Evolutionary conservation across 1,140 invertebrate genomes (phyloP).

Genomic region (Brachionus calyciflorus): DNA sequence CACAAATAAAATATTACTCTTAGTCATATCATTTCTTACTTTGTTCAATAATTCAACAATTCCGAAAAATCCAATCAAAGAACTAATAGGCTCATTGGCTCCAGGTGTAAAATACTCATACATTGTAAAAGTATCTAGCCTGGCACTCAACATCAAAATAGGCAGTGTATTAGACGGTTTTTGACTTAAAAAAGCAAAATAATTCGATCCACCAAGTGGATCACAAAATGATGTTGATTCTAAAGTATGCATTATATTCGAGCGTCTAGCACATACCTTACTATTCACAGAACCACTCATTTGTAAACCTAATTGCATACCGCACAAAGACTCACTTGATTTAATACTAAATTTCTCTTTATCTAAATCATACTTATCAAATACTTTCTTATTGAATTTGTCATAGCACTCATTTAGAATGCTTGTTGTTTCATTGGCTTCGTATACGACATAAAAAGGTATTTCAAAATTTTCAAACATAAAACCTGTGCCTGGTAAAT

Average conservation of each 20-base stretch:
- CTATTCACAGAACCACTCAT: slow-evolving; percentile 26
- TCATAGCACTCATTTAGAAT: slow-evolving; percentile 24
- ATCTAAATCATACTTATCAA: not conserved
- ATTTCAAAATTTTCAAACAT: slow-evolving; percentile 43
- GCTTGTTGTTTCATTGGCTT: not conserved
- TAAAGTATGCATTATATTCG: slow-evolving; percentile 44
- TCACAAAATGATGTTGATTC: slow-evolving; percentile 39
- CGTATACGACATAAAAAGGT: slow-evolving; percentile 30
- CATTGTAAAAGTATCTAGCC: slow-evolving; percentile 25
- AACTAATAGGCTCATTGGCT: slow-evolving; percentile 42
- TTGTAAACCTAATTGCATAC: slow-evolving; percentile 17
- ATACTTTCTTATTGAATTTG: slow-evolving; percentile 37
- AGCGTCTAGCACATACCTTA: slow-evolving; percentile 25
- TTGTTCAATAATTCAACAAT: slow-evolving; percentile 9
- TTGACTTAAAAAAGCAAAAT: slow-evolving; percentile 44
- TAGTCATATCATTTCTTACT: not conserved
- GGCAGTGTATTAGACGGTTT: slow-evolving; percentile 5
- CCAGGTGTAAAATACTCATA: slow-evolving; percentile 40
- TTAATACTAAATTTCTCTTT: not conserved
- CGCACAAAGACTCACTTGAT: slow-evolving; percentile 10
- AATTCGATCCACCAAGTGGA: slow-evolving; percentile 38
- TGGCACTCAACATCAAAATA: not conserved
- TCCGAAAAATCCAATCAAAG: slow-evolving; percentile 30
- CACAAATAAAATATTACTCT: not conserved
- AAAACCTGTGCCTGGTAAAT: not conserved